Conservation (phyloP, 2,888 invertebrate genomes). For the Coronaproctus castanopsis region DNA sequence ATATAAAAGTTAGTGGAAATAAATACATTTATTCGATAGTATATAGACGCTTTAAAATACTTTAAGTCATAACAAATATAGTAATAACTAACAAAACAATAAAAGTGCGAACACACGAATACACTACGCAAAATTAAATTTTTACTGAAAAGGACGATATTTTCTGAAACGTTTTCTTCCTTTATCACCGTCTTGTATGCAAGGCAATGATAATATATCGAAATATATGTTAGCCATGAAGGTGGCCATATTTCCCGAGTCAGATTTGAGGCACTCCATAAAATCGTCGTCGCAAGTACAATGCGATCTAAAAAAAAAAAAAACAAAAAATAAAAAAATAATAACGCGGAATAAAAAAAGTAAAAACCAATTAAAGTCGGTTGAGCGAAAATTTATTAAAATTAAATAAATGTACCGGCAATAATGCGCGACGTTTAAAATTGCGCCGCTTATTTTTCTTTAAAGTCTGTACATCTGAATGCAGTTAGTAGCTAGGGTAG, state of each 20-base stretch:
- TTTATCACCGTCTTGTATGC: slow-evolving; percentile 36
- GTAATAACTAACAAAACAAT: too few species aligned
- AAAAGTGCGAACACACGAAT: too few species aligned
- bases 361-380: background rate
- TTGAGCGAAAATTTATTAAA: background rate
- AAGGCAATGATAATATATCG: slow-evolving; percentile 55
- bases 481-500: too few species aligned
- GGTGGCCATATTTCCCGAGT: slow-evolving; percentile 46
- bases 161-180: slow-evolving; percentile 3
- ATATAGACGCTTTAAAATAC: too few species aligned
- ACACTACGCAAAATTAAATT: too few species aligned
- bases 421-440: too few species aligned
- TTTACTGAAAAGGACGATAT: background rate
- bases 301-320: slow-evolving; percentile 39
- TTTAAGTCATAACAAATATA: too few species aligned
- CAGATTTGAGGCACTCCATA: slow-evolving; percentile 55
- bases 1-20: too few species aligned
- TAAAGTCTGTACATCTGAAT: too few species aligned
- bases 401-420: background rate
- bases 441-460: too few species aligned
- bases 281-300: slow-evolving; percentile 71
- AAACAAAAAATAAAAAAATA: slow-evolving; percentile 3
- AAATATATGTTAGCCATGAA: slow-evolving; percentile 71
- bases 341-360: background rate
- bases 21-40: too few species aligned